Base-by-base conservation (phyloP, 2,797 vertebrate species). In the Crenuchus spilurus region DNA sequence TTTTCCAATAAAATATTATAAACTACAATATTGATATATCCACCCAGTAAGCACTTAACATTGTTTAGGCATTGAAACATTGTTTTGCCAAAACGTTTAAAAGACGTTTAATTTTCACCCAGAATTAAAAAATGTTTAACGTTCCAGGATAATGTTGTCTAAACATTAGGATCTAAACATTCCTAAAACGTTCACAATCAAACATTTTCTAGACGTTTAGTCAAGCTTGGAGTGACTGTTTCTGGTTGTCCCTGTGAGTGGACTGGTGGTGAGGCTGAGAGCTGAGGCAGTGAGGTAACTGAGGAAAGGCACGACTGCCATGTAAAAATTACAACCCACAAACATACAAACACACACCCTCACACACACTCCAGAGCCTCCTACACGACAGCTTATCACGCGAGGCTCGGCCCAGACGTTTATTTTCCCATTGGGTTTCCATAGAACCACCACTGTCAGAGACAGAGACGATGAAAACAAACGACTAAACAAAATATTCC, bases 391-490 rank as follows among this genome's bases (percentile, higher is more conserved):
- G 67, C 37, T 52, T 54, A 57, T 69, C 58, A 82, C 63, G 68
- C 74, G 28, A 75, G 51, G 54, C 46, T 31, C 31, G 55, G 18
- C 55, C 6, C 30, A 33, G 52, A 49, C 54, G 58, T 74, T 57
- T 71, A 68, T 79, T 82, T 77, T 33, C 24, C n/a, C 51, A 9
- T 24, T 52, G 33, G 55, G 70, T 74, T 55, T 30, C 70, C 52
- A 71, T 51, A 51, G 61, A 48, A 70, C 22, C 52, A 39, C 51
- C 14, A 66, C 26, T 37, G 28, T 22, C 13, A 16, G n/a, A 42
- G 42, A 62, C 10, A 46, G 63, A 31, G 26, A n/a, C 18, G 10
- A 13, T 73, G 13, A 22, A 37, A 57, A 35, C 48, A 67, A 67
- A 52, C 39, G 46, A 51, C 31, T 52, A 9, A 41, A 54, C 35